These are phyloP conservation scores for Tetragonula clypearis DNA, from an alignment of 1,140 invertebrate species.

Conservation along the genomic window DNA sequence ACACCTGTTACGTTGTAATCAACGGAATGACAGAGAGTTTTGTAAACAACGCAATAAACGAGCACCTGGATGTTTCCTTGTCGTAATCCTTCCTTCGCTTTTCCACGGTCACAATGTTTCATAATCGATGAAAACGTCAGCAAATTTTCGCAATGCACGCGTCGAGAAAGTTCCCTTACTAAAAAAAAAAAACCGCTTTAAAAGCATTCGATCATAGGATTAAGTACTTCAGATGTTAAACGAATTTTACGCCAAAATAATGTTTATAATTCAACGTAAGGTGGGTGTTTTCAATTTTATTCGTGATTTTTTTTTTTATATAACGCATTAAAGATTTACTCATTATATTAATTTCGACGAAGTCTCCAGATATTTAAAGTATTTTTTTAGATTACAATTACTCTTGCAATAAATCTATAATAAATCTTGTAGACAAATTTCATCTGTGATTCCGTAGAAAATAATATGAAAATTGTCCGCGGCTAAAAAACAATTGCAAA, in stretches of 20 bases:
- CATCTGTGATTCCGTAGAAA: too few species aligned
- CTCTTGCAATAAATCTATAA: too few species aligned
- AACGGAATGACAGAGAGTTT: not conserved
- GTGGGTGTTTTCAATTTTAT: not conserved
- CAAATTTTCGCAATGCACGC: not conserved
- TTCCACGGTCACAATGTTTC: not conserved
- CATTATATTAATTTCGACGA: too few species aligned
- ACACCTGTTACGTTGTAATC: not conserved
- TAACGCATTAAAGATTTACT: too few species aligned
- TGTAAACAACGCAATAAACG: not conserved
- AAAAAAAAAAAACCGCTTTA: not conserved
- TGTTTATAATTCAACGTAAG: not conserved
- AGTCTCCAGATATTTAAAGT: too few species aligned
- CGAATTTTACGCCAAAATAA: not conserved
- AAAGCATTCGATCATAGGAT: not conserved
- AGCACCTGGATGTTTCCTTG: not conserved
- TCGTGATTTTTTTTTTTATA: too few species aligned
- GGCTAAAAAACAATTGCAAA: fast-evolving
- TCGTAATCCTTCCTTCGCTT: not conserved
- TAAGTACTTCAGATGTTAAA: not conserved
- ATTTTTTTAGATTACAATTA: too few species aligned
- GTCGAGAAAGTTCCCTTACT: not conserved
- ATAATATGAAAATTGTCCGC: too few species aligned
- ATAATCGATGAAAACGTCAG: not conserved
- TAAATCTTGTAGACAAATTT: too few species aligned